Conservation (phyloP, 2,888 invertebrate species). For the Polietes domitor region DNA sequence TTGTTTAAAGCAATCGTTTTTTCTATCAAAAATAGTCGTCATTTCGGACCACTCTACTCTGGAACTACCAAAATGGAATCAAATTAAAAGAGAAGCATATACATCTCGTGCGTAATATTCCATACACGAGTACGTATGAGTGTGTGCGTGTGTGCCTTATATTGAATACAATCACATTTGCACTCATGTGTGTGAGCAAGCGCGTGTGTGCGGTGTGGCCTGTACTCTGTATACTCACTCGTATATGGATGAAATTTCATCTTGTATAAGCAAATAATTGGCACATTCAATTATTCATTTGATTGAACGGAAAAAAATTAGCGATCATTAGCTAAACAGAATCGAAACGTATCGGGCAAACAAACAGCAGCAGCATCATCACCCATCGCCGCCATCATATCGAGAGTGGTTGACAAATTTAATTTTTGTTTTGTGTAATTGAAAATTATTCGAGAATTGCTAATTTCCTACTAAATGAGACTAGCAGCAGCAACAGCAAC, state of each 20-base stretch:
- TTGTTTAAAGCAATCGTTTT: too few relatives aligned
- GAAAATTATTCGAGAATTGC: constrained; percentile 59
- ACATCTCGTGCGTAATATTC: too few relatives aligned
- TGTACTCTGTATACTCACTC: background rate
- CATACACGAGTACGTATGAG: too few relatives aligned
- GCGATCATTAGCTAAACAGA: constrained; percentile 59
- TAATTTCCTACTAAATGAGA: constrained; percentile 58
- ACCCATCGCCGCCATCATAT: background rate
- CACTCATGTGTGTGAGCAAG: too few relatives aligned
- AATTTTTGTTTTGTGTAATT: constrained; percentile 50
- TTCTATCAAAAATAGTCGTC: too few relatives aligned
- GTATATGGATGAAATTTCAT: background rate
- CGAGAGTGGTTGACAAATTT: constrained; percentile 40
- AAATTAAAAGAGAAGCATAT: too few relatives aligned
- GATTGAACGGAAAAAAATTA: constrained; percentile 55
- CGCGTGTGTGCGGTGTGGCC: background rate
- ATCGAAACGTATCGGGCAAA: constrained; percentile 5
- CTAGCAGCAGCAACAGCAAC: background rate
- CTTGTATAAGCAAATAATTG: constrained; percentile 48
- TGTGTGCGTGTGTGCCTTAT: background rate
- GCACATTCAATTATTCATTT: constrained; percentile 59
- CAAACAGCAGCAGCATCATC: background rate
- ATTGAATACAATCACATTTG: background rate
- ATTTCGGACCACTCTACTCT: too few relatives aligned
- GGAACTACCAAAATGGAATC: too few relatives aligned